These are phyloP conservation scores for Epinephelus coioides DNA, from an alignment of 2,797 vertebrate species.

Conservation along the genomic window DNA sequence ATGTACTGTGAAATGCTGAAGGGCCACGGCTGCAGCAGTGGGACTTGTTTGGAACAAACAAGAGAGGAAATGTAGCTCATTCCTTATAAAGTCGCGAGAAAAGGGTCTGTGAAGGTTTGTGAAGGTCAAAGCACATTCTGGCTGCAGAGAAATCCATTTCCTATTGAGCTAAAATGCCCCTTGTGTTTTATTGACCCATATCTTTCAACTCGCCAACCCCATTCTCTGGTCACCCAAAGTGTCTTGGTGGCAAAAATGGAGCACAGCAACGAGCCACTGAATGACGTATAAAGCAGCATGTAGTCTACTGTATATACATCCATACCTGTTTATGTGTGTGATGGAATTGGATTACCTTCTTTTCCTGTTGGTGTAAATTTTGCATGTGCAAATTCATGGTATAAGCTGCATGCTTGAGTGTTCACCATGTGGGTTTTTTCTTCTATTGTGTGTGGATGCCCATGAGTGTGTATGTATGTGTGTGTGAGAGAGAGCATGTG, in stretches of 20 bases:
- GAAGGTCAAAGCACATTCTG: conserved; percentile 77
- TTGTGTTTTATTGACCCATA: conserved; percentile 84
- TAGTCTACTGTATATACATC: conserved; percentile 3
- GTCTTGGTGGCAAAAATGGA: conserved; percentile 55
- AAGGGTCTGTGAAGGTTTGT: conserved; percentile 55
- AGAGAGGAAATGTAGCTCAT: conserved; percentile 47
- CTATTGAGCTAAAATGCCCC: conserved; percentile 76
- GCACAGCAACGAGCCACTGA: conserved; percentile 40
- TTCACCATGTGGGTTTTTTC: conserved; percentile 28
- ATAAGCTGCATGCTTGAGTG: conserved; percentile 26
- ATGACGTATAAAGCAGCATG: conserved; percentile 30
- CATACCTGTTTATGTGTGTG: conserved; percentile 12
- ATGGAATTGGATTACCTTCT: conserved; percentile 25
- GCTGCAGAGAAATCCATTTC: conserved; percentile 80
- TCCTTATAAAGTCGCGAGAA: conserved; percentile 64
- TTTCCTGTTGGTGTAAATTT: conserved; percentile 13
- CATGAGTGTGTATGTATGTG: neutral
- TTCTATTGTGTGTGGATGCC: conserved; percentile 19
- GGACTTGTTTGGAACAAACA: conserved; percentile 56
- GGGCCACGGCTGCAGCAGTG: conserved; percentile 19
- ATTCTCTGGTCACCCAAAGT: conserved; percentile 61
- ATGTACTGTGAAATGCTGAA: conserved; percentile 42
- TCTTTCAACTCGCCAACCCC: conserved; percentile 76
- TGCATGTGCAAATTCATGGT: conserved; percentile 28
- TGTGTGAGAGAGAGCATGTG: conserved; percentile 6